Evolutionary conservation across 2,888 invertebrate species (phyloP), one percentile per base, ranked within the genome.

Genomic region (Microctonus brassicae): DNA sequence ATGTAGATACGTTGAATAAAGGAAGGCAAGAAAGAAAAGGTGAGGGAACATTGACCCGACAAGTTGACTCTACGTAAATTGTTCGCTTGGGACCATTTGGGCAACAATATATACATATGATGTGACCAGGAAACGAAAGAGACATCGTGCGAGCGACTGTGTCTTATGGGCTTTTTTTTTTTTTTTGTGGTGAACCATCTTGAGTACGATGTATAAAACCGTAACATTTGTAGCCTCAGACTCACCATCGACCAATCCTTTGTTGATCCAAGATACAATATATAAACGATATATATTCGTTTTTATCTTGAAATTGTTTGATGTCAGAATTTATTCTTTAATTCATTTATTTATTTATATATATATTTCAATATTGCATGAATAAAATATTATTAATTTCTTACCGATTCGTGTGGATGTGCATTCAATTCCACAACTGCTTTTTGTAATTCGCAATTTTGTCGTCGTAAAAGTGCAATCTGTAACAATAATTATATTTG

Each of bases 381-480:
- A 24, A 20, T 24, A 33, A 29, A 66, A 69, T 64, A 42, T 34
- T 26, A 20, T 34, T 62, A 53, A 24, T 57, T 53, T 6, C 87
- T 87, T 75, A 87, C 87, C 77, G 82, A 72, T 57, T 86, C 82
- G 61, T 80, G 82, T 52, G 82, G 74, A 65, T 80, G 84, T 57
- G 80, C 76, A 68, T 84, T 84, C 22, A 84, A 76, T 66, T 87
- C 87, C 2, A 85, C 80, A 2, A 86, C 85, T 1, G 82, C 78
- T 71, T 81, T 86, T 69, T 86, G 85, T 5, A 87, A 76, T 65
- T 87, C 86, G 65, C 78, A 82, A 67, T 86, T 87, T 67, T 87
- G 87, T 33, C 82, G 80, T 22, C 83, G 81, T 17, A 87, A 71
- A n/a, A 84, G 75, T n/a, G 86, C 83, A 66, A 87, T 86, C 87